Evolutionary conservation across 2,113 vertebrate species (phyloP).

Genomic region (Rhineura floridana): DNA sequence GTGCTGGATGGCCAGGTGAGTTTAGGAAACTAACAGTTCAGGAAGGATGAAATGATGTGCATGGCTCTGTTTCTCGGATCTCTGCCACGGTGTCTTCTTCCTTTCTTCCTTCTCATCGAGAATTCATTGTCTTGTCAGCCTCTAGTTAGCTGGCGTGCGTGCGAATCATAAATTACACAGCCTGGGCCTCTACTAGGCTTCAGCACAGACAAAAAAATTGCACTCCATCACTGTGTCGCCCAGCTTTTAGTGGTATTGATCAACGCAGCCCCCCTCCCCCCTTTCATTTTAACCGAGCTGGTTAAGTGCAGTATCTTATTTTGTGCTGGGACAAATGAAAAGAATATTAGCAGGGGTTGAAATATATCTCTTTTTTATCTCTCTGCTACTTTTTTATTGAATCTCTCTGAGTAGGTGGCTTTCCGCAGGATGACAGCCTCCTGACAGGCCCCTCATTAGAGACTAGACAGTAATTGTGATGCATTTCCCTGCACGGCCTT

Average conservation of each 20-base stretch:
- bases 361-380: conserved; percentile 79
- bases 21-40: background rate
- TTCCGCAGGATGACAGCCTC: conserved; percentile 78
- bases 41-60: background rate
- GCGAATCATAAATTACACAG: conserved; percentile 77
- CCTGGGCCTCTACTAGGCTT: conserved; percentile 75
- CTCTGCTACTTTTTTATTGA: conserved; percentile 78
- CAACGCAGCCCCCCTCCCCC: conserved; percentile 72
- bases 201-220: conserved; percentile 83
- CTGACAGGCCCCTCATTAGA: conserved; percentile 81
- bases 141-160: conserved; percentile 76
- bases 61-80: conserved; percentile 48
- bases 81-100: conserved; percentile 39
- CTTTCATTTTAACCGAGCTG: conserved; percentile 79
- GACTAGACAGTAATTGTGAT: conserved; percentile 80
- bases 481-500: conserved; percentile 77
- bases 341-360: conserved; percentile 78
- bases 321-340: conserved; percentile 79
- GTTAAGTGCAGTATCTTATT: conserved; percentile 82
- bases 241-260: conserved; percentile 82
- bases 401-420: conserved; percentile 80
- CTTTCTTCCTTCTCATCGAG: conserved; percentile 67
- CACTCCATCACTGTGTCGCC: conserved; percentile 80
- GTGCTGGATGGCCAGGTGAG: background rate
- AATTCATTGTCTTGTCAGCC: conserved; percentile 81